Evolutionary conservation across 2,797 vertebrate species (phyloP).

Genomic region (Crocodylus rhombifer): DNA sequence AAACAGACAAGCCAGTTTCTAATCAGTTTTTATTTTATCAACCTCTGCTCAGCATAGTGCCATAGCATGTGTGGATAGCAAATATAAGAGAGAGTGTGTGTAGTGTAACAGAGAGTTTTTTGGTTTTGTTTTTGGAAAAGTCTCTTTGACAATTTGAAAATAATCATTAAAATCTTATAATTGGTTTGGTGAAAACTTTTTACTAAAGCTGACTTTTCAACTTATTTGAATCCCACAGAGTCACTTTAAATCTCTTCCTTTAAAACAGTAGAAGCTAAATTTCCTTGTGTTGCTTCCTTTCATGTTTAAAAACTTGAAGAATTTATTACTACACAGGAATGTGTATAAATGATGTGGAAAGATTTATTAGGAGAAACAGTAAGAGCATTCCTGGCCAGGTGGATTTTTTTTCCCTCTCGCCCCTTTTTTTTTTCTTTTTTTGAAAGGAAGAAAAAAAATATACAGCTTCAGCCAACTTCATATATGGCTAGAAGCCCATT

Average conservation of each 20-base stretch:
- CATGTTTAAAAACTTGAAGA: conserved; percentile 63
- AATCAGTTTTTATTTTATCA: not conserved
- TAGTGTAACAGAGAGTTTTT: too few species aligned
- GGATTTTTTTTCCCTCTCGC: conserved; percentile 14
- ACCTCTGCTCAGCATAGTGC: not conserved
- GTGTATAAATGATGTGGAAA: conserved; percentile 59
- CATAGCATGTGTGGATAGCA: not conserved
- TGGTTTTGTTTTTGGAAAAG: not conserved
- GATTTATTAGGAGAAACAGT: conserved; percentile 68
- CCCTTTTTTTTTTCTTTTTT: not conserved
- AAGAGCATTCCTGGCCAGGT: conserved; percentile 69
- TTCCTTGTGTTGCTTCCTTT: conserved; percentile 68
- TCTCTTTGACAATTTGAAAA: not conserved
- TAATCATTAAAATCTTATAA: not conserved
- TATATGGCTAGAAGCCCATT: conserved; percentile 58
- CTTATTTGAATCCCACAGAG: conserved; percentile 21
- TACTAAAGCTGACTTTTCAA: not conserved
- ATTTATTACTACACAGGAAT: conserved; percentile 69
- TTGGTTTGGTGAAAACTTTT: conserved; percentile 30
- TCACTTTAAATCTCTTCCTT: conserved; percentile 47
- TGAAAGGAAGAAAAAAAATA: conserved; percentile 5
- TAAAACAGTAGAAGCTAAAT: conserved; percentile 44
- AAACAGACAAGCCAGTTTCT: not conserved
- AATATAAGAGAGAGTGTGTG: not conserved
- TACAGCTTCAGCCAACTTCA: conserved; percentile 48